These are phyloP conservation scores for Phoenicopterus ruber DNA, from an alignment of 2,113 vertebrate species.

Conservation along the genomic window DNA sequence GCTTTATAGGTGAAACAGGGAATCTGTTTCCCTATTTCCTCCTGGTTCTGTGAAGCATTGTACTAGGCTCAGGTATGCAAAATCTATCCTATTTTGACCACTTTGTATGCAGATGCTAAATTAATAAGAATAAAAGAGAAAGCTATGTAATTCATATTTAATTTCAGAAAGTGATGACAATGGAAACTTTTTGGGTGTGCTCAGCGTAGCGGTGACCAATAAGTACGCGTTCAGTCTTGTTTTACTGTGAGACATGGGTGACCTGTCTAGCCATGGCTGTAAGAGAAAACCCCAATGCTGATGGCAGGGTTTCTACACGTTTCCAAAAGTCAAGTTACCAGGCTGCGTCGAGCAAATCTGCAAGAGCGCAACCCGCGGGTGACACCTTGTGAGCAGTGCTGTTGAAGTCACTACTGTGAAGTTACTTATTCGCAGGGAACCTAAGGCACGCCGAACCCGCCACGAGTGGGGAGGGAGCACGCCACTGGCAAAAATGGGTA, in stretches of 20 bases:
- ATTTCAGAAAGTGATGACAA: not conserved
- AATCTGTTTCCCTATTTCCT: not conserved
- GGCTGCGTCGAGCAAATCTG: not conserved
- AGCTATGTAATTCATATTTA: not conserved
- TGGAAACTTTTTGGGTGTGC: not conserved
- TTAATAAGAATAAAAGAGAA: not conserved
- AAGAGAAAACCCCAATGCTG: rapidly evolving
- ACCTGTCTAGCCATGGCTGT: not conserved
- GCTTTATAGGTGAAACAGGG: not conserved
- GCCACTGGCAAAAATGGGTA: rapidly evolving
- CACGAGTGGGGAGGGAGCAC: rapidly evolving
- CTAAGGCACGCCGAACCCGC: rapidly evolving
- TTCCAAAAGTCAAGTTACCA: rapidly evolving
- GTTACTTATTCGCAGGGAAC: rapidly evolving
- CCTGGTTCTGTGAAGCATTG: not conserved
- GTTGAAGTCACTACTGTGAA: rapidly evolving
- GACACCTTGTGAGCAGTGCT: not conserved
- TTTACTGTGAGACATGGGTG: not conserved
- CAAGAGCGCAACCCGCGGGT: not conserved
- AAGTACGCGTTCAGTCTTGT: not conserved
- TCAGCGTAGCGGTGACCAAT: not conserved
- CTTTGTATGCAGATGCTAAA: not conserved
- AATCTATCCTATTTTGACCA: not conserved
- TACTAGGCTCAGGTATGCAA: not conserved
- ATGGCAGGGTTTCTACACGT: not conserved